phyloP scores from a whole-genome alignment of 2,797 vertebrate species.

The Cuniculus paca region DNA sequence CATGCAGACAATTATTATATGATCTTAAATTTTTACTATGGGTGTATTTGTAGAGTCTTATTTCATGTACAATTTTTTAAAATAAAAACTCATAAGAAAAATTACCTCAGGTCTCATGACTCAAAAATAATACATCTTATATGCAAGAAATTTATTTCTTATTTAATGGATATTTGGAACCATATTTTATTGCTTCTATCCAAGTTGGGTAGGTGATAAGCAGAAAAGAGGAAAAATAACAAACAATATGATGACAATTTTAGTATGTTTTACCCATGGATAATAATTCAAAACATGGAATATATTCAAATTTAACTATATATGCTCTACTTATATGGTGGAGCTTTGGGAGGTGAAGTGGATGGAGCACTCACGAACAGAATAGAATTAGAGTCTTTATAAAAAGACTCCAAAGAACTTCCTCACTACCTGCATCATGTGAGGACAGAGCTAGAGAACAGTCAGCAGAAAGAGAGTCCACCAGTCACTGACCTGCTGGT shows the following conservation, averaged over 20 bases:
- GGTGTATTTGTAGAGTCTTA: background rate
- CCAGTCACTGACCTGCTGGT: background rate
- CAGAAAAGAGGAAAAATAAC: background rate
- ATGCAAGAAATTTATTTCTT: background rate
- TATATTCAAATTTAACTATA: background rate
- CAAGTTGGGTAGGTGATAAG: background rate
- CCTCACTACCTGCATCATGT: background rate
- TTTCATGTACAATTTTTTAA: background rate
- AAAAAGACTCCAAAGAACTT: background rate
- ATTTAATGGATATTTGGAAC: background rate
- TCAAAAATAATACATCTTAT: background rate
- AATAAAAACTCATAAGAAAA: background rate
- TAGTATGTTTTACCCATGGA: background rate
- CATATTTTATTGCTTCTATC: background rate
- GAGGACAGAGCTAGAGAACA: no score
- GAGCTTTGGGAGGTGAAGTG: no score
- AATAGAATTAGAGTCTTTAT: background rate
- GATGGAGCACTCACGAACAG: background rate
- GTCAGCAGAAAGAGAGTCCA: background rate
- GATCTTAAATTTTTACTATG: background rate
- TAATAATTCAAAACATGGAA: slow-evolving; percentile 8
- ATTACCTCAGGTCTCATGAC: background rate
- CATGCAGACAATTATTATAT: background rate
- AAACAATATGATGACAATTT: background rate
- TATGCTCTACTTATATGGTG: background rate